Percentiles rank a stretch among this genome's conserved stretches.
Conservation (phyloP, 2,797 vertebrate species). For the Anniella stebbinsi region DNA sequence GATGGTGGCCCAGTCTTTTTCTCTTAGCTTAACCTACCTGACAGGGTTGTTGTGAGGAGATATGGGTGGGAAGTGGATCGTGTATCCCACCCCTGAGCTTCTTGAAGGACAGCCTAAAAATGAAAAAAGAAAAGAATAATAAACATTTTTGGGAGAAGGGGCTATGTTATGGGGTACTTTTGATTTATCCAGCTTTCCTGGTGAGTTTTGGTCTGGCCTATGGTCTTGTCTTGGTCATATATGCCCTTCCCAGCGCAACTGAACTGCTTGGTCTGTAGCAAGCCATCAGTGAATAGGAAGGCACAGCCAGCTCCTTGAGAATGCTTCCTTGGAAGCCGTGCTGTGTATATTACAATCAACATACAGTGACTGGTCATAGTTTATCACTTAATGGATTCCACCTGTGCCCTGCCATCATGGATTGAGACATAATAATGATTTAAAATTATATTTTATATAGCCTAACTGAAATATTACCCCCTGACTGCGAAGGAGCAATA, state of each 20-base stretch:
- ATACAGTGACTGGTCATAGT: neutral
- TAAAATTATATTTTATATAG: slow-evolving; percentile 41
- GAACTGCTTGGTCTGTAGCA: neutral
- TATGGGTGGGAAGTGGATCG: too few relatives aligned
- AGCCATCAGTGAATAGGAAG: neutral
- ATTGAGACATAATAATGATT: slow-evolving; percentile 28
- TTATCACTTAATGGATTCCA: slow-evolving; percentile 20
- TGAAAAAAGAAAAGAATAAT: neutral
- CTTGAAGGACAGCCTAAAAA: neutral
- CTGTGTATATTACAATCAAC: neutral
- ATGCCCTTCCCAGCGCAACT: neutral
- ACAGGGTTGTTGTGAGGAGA: neutral
- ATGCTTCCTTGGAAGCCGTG: neutral
- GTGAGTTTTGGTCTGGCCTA: neutral
- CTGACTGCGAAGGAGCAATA: slow-evolving; percentile 26
- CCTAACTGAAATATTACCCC: neutral
- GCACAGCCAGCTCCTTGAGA: neutral
- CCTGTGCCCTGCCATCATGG: slow-evolving; percentile 24
- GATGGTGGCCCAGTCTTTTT: neutral
- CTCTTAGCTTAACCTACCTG: neutral
- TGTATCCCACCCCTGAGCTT: neutral
- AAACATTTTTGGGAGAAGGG: too few relatives aligned
- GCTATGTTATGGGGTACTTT: too few relatives aligned
- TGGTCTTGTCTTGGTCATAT: neutral
- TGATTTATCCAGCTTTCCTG: neutral